Evolutionary conservation across 2,888 invertebrate genomes (phyloP).

Genomic region (Axea sp.): DNA sequence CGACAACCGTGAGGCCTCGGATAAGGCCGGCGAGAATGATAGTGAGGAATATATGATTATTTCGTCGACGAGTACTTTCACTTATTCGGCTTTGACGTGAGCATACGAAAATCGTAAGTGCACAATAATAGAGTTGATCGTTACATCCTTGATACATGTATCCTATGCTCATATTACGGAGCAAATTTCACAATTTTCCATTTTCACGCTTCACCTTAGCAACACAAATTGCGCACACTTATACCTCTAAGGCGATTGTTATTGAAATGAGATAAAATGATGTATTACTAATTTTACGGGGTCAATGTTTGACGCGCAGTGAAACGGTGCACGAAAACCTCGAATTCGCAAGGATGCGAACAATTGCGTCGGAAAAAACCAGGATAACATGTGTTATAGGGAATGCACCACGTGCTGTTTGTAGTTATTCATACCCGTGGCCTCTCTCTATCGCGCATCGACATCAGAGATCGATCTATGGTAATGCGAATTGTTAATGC

Average conservation of each 20-base stretch:
- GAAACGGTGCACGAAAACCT: slow-evolving; percentile 39
- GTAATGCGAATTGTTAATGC: slow-evolving; percentile 76
- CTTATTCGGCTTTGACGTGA: slow-evolving; percentile 29
- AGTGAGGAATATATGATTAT: slow-evolving; percentile 59
- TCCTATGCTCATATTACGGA: slow-evolving; percentile 29
- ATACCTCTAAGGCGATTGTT: slow-evolving; percentile 40
- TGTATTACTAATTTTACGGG: slow-evolving; percentile 39
- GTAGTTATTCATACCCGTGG: slow-evolving; percentile 55
- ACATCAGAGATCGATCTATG: slow-evolving; percentile 76
- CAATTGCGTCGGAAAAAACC: slow-evolving; percentile 28
- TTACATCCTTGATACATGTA: slow-evolving; percentile 45
- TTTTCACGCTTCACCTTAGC: slow-evolving; percentile 55
- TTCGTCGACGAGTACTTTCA: slow-evolving; percentile 58
- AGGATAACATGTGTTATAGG: not conserved
- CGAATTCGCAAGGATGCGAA: slow-evolving; percentile 46
- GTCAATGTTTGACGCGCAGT: slow-evolving; percentile 48
- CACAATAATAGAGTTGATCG: slow-evolving; percentile 29
- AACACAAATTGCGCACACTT: slow-evolving; percentile 26
- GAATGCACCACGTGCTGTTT: slow-evolving; percentile 67
- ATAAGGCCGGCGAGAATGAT: slow-evolving; percentile 38
- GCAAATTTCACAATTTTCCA: slow-evolving; percentile 58
- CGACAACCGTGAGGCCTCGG: slow-evolving; percentile 49
- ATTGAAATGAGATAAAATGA: slow-evolving; percentile 18
- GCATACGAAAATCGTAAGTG: slow-evolving; percentile 39
- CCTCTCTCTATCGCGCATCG: slow-evolving; percentile 62